Base-by-base conservation (phyloP, 1,140 invertebrate species). In the Zeugodacus cucurbitae region DNA sequence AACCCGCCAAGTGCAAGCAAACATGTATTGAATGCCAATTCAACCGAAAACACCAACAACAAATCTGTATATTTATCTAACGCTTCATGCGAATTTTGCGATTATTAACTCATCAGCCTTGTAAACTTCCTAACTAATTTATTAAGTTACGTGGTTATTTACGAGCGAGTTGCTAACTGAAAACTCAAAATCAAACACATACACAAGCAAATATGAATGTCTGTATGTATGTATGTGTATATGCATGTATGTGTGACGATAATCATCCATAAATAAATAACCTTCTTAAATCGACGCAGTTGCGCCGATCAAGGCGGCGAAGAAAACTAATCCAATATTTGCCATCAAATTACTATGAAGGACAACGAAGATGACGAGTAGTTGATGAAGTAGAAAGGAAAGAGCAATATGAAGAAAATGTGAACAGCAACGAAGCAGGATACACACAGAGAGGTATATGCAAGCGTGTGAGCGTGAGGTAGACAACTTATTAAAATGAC, bases 321-420 rank as follows among this genome's bases (percentile, higher is more conserved):
- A 11, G 26, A 82, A 82, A 82, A 44, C 44, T 82, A 82, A 82
- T 82, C 74, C 74, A 82, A 82, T 82, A 82, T 82, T 82, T 82
- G 74, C 37, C 74, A 82, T 82, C 74, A 82, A 48, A 82, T 82
- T 82, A 82, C 44, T 82, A 26, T n/a, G 74, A 82, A 82, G 74
- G 74, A 48, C 74, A 29, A 11, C 74, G 41, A 82, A 82, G 37
- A 82, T 82, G 74, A 82, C 22, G 44, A 34, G n/a, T 82, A 34
- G n/a, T 82, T 54, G 20, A 48, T 48, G 44, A 82, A 82, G 44
- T 82, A 48, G 20, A 82, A 82, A 82, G 22, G 37, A 82, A 48
- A 48, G n/a, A 20, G 32, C 22, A 70, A 70, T 17, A 34, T 29
- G 32, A 70, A 70, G 58, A 26, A 62, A 62, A 26, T n/a, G 26